These are phyloP conservation scores for Troides oblongomaculatus DNA, from an alignment of 2,888 invertebrate genomes.

Conservation along the genomic window DNA sequence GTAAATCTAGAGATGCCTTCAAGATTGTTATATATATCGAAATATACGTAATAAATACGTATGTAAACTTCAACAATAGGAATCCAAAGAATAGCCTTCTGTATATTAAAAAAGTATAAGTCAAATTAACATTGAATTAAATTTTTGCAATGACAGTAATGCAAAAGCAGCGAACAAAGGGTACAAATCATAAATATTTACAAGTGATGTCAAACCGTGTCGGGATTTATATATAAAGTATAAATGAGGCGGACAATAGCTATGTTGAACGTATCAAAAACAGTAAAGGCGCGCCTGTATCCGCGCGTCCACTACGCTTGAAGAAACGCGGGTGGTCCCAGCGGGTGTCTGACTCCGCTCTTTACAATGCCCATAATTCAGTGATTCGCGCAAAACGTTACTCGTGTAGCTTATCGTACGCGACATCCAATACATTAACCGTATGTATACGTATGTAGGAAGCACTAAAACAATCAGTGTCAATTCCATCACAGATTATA, in stretches of 20 bases:
- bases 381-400: constrained; percentile 70
- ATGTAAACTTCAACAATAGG: not conserved
- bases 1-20: too few relatives aligned
- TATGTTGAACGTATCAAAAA: constrained; percentile 37
- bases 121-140: constrained; percentile 23
- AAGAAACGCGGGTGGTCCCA: constrained; percentile 71
- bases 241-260: constrained; percentile 38
- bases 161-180: constrained; percentile 1
- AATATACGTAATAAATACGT: too few relatives aligned
- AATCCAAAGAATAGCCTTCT: constrained; percentile 3
- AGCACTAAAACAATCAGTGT: constrained; percentile 58
- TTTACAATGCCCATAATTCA: constrained; percentile 72
- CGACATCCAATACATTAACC: constrained; percentile 60
- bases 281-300: constrained; percentile 33
- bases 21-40: too few relatives aligned
- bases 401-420: constrained; percentile 60
- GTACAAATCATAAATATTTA: constrained; percentile 25
- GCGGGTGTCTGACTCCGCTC: constrained; percentile 61
- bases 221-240: constrained; percentile 33
- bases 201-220: constrained; percentile 15
- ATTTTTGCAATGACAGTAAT: constrained; percentile 10
- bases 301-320: constrained; percentile 40
- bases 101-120: constrained; percentile 3
- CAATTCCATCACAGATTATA: constrained; percentile 14
- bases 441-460: constrained; percentile 56